Conservation (phyloP, 2,113 vertebrate genomes). For the Pipra filicauda region DNA sequence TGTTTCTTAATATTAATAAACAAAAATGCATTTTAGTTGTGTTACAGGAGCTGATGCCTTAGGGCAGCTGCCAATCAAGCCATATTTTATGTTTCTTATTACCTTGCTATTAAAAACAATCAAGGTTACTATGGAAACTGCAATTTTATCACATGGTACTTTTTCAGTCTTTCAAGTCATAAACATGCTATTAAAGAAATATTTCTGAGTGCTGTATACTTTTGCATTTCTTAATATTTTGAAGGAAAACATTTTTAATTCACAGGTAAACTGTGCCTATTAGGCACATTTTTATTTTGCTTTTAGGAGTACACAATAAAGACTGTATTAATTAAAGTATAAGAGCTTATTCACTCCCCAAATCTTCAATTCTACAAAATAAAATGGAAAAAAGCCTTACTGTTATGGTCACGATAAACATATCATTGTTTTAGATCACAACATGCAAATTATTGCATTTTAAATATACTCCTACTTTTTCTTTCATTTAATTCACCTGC, state of each 20-base stretch:
- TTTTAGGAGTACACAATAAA: neutral
- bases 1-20: neutral
- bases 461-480: neutral
- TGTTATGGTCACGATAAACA: neutral
- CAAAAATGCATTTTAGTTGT: neutral
- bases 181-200: slow-evolving; percentile 14
- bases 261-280: neutral
- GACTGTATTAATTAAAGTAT: neutral
- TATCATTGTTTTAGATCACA: neutral
- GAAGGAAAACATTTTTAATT: slow-evolving; percentile 29
- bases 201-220: neutral
- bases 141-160: slow-evolving; percentile 13
- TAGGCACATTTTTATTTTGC: neutral
- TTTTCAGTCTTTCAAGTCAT: neutral
- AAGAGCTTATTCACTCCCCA: neutral
- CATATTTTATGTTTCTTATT: slow-evolving; percentile 10
- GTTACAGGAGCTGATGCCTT: neutral
- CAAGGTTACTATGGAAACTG: slow-evolving; percentile 60
- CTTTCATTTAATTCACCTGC: neutral
- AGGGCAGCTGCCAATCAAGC: slow-evolving; percentile 45
- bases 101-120: slow-evolving; percentile 61
- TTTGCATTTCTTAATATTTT: slow-evolving; percentile 3
- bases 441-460: neutral
- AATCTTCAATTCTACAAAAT: neutral
- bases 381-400: neutral